These are phyloP conservation scores for Oophaga sylvatica DNA, from an alignment of 2,797 vertebrate species.

Conservation along the genomic window DNA sequence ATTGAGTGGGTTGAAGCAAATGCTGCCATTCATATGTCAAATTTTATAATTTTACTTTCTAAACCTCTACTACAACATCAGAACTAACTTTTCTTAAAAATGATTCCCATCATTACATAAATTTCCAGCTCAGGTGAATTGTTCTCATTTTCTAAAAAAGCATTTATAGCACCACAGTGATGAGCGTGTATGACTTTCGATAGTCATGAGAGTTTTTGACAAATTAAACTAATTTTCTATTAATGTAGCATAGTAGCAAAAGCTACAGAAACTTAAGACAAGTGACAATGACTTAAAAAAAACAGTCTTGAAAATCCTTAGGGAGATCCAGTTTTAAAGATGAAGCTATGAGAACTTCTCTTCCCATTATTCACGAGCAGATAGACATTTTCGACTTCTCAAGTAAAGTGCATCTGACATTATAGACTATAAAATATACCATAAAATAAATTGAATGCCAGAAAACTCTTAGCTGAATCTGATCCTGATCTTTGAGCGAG, in stretches of 20 bases:
- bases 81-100: not conserved
- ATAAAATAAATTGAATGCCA: constrained; percentile 20
- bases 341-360: constrained; percentile 22
- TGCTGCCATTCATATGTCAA: not conserved
- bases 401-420: constrained; percentile 48
- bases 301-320: constrained; percentile 28
- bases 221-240: constrained; percentile 26
- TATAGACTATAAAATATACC: constrained; percentile 43
- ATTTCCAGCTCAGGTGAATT: not conserved
- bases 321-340: constrained; percentile 31
- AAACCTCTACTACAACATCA: not conserved
- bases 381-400: constrained; percentile 44
- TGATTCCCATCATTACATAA: not conserved
- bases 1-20: not conserved
- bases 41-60: not conserved
- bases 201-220: constrained; percentile 23
- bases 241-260: constrained; percentile 28
- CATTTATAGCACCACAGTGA: not conserved
- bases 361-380: constrained; percentile 34
- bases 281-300: constrained; percentile 53
- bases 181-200: not conserved
- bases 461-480: constrained; percentile 57
- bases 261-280: constrained; percentile 34
- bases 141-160: constrained; percentile 9
- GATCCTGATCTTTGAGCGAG: constrained; percentile 60